Conservation (phyloP, 2,888 invertebrate genomes). For the Lepas anatifera region DNA sequence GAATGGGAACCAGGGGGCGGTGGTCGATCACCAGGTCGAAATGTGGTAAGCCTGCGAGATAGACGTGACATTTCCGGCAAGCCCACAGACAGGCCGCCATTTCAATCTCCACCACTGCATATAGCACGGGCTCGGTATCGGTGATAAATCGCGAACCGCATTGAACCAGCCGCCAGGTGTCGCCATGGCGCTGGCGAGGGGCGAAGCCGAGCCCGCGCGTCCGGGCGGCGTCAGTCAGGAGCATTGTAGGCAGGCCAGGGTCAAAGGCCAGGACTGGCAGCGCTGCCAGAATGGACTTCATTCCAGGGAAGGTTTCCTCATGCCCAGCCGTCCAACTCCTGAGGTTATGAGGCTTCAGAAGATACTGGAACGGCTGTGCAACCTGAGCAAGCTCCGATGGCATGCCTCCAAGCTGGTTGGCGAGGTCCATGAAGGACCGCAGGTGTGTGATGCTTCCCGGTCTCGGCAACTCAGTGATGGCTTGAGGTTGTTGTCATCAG, state of each 20-base stretch:
- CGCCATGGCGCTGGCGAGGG: constrained; percentile 12
- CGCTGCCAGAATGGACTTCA: constrained; percentile 7
- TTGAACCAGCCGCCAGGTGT: too few relatives aligned
- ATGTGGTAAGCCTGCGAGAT: not conserved
- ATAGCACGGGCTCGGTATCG: not conserved
- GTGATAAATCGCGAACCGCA: too few relatives aligned
- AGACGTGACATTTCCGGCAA: constrained; percentile 14
- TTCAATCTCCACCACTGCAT: not conserved
- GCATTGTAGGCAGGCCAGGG: constrained; percentile 7
- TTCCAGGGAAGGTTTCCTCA: constrained; percentile 8
- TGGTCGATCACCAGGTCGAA: too few relatives aligned
- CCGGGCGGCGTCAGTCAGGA: constrained; percentile 16
- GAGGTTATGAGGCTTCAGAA: not conserved
- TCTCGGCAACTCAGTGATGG: constrained; percentile 14
- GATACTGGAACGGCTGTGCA: constrained; percentile 14
- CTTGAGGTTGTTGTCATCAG: constrained; percentile 15
- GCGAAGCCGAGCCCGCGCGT: constrained; percentile 17
- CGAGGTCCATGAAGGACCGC: constrained; percentile 15
- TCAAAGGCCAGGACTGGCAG: constrained; percentile 25
- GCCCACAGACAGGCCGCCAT: too few relatives aligned
- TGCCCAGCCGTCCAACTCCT: constrained; percentile 14
- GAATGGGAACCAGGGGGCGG: too few relatives aligned
- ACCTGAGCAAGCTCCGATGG: not conserved
- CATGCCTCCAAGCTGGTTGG: constrained; percentile 15
- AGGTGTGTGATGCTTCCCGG: constrained; percentile 17